Evolutionary conservation across 2,797 vertebrate species (phyloP), one percentile per base, ranked within the genome.

Genomic region (Periparus ater): DNA sequence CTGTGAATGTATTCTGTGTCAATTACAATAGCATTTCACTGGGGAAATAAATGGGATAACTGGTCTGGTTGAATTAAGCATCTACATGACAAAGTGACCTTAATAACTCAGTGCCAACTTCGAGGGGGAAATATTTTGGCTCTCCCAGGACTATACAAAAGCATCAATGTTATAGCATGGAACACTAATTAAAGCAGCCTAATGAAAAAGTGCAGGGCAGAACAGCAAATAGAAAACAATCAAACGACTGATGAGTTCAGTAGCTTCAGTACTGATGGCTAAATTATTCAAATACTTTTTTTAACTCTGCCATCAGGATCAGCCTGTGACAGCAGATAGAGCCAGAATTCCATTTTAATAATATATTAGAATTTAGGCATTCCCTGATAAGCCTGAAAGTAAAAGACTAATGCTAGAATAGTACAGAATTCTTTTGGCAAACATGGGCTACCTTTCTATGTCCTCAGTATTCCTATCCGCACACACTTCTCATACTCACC

Each of bases 1-100:
- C 74, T 44, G 3, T 84, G 86, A 95, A 95, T 92, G 93, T 42
- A 81, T 83, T 76, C 91, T 74, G 86, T 68, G 48, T 85, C 88
- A 95, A 81, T 58, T 81, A 95, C 96, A 92, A 93, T 26, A 84
- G 87, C 3, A 5, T 76, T 84, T 89, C 96, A 85, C 77, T 76
- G 70, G 75, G 85, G 81, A 92, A 91, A 94, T 88, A 92, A 92
- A 89, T 51, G 58, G 89, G 60, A 76, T 94, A 91, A 94, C 85
- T 48, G 85, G 84, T 51, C 65, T 70, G 65, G 18, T 62, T 92
- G 91, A 97, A 93, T 94, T 91, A 97, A 95, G 86, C 60, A 85
- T 94, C 91, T 91, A 61, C 54, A 92, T 79, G 65, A 75, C 95
- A 92, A 75, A 88, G 60, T 77, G 57, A 93, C 82, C 87, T 88